These are phyloP conservation scores for Megalops atlanticus DNA, from an alignment of 2,113 vertebrate species.

Conservation along the genomic window DNA sequence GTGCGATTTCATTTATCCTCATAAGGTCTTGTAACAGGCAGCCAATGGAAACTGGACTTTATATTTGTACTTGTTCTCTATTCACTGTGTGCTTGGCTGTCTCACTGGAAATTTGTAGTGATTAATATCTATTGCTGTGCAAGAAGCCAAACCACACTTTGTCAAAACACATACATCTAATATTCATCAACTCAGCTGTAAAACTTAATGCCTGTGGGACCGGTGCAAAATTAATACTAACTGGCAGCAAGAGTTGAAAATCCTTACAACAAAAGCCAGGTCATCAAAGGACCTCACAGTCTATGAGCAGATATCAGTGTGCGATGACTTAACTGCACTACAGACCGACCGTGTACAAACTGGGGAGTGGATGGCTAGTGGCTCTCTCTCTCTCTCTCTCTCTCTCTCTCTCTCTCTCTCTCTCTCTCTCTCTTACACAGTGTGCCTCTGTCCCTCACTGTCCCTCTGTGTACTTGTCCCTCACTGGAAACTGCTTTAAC, in stretches of 20 bases:
- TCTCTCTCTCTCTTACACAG: no score
- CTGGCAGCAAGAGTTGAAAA: neutral
- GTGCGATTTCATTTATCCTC: neutral
- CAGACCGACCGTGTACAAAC: neutral
- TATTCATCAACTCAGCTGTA: neutral
- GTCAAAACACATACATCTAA: neutral
- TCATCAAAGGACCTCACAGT: neutral
- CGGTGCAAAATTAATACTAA: neutral
- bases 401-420: neutral
- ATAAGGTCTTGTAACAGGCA: neutral
- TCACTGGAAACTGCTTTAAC: no score
- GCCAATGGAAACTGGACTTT: neutral
- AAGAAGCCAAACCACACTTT: slow-evolving; percentile 3
- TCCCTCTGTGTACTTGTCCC: no score
- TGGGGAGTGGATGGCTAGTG: neutral
- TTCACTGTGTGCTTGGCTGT: neutral
- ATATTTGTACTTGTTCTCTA: neutral
- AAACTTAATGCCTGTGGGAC: neutral
- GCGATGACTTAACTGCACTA: neutral
- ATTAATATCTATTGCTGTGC: neutral
- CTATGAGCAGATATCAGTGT: neutral
- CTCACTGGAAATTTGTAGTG: neutral
- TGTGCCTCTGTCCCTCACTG: no score
- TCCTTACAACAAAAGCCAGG: neutral
- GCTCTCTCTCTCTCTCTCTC: neutral